Evolutionary conservation across 2,888 invertebrate genomes (phyloP).

Genomic region (Deroplatys truncata): DNA sequence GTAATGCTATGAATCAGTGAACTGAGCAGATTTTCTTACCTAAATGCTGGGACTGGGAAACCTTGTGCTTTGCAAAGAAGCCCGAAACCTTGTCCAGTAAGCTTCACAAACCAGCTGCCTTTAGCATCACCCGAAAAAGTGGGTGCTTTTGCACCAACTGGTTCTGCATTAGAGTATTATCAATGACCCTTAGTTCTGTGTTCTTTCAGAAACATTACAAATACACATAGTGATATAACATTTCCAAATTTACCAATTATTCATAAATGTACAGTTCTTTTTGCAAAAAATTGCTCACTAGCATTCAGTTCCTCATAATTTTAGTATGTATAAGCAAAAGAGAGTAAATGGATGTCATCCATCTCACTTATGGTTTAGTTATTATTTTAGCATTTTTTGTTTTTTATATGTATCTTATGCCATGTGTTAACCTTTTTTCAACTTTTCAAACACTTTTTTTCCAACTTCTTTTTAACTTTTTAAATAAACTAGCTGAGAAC

Average conservation of each 20-base stretch:
- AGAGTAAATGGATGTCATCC: no score
- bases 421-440: no score
- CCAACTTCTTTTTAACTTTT: no score
- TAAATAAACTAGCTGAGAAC: no score
- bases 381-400: no score
- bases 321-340: no score
- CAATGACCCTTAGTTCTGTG: neutral
- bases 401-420: no score
- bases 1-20: neutral
- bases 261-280: neutral
- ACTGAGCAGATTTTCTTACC: conserved; percentile 48
- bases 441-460: no score
- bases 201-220: neutral
- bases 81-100: conserved; percentile 48
- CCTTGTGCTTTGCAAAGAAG: conserved; percentile 60
- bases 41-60: conserved; percentile 64
- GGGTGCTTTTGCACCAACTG: conserved; percentile 63
- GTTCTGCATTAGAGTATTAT: conserved; percentile 46
- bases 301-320: neutral
- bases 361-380: no score
- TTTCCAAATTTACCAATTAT: neutral
- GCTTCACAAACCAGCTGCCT: conserved; percentile 64
- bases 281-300: neutral
- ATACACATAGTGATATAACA: neutral
- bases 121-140: conserved; percentile 63